Base-by-base conservation (phyloP, 2,113 vertebrate species). In the Leptosomus discolor region DNA sequence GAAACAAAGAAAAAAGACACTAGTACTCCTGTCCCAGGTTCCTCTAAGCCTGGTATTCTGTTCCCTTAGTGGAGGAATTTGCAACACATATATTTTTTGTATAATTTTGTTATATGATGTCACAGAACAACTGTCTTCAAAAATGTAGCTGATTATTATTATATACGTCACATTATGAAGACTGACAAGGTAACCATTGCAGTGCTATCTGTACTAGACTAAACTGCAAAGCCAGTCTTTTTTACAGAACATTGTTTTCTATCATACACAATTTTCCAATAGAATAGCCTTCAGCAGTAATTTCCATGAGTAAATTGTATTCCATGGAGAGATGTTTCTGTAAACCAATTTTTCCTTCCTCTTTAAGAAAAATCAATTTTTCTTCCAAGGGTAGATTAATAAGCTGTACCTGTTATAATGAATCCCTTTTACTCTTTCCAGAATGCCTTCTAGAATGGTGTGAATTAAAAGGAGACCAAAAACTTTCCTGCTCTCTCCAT, bases 281-380 rank as follows among this genome's bases (percentile, higher is more conserved):
- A 92, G 48, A 92, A 51, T 51, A 50, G 53, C 74, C 80, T 89
- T 60, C 29, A 75, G 83, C 56, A 39, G 19, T 92, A 84, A 84
- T 91, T 94, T 96, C 51, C 56, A 63, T 87, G 14, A 6, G 4
- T 58, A 78, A 81, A 89, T 74, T 92, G 13, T 90, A 88, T 80
- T 94, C 46, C 53, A 77, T 27, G 27, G 73, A 93, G 70, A 88
- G 58, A 85, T 34, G 15, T 88, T 96, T 93, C 53, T 58, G 26
- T 77, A 83, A 94, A 90, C 21, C 14, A 53, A 37, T 67, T 96
- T 91, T 96, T 34, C 30, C 43, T 93, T 91, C 61, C 34, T 86
- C n/a, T 93, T 93, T 57, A 92, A 87, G 56, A 61, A 91, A 96
- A 94, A 92, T 81, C 61, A n/a, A 76, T 92, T 74, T 93, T 37